phyloP scores from a whole-genome alignment of 1,140 invertebrate genomes.

The Probaryconus sp. region DNA sequence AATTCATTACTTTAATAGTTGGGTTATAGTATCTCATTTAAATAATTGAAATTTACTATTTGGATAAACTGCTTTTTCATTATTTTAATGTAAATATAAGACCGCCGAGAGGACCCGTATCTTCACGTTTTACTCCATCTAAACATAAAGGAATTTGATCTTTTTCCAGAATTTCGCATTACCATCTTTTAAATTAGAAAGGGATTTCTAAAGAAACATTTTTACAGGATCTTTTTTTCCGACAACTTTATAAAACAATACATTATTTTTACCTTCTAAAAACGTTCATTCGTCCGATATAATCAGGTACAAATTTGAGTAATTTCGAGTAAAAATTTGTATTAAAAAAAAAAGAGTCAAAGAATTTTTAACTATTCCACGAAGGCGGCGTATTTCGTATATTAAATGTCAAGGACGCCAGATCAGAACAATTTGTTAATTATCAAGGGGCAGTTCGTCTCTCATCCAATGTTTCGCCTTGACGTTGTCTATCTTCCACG shows the following conservation, averaged over 20 bases:
- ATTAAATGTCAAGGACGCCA: conserved; percentile 30
- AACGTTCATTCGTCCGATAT: too few relatives aligned
- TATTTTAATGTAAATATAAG: conserved; percentile 19
- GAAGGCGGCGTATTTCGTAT: conserved; percentile 6
- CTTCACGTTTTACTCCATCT: conserved; percentile 2
- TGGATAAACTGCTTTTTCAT: conserved; percentile 6
- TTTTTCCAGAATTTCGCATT: too few relatives aligned
- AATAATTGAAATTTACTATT: conserved; percentile 10
- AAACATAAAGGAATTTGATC: too few relatives aligned
- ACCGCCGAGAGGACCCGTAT: background rate
- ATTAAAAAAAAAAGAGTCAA: too few relatives aligned
- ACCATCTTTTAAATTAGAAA: too few relatives aligned
- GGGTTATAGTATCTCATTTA: too few relatives aligned
- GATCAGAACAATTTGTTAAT: conserved; percentile 54
- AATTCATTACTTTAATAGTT: too few relatives aligned
- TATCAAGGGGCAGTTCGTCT: conserved; percentile 49
- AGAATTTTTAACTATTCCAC: background rate
- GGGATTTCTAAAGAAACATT: too few relatives aligned
- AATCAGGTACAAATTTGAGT: too few relatives aligned
- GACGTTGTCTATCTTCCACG: conserved; percentile 48
- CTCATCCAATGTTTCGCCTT: conserved; percentile 39
- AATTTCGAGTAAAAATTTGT: too few relatives aligned
- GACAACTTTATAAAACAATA: background rate
- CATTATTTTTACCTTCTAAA: too few relatives aligned
- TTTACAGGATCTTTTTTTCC: too few relatives aligned